A percentile compares a stretch with the other conserved stretches of the same genome.
These are phyloP conservation scores for Centruroides sculpturatus DNA, from an alignment of 1,140 invertebrate genomes.

Conservation along the genomic window DNA sequence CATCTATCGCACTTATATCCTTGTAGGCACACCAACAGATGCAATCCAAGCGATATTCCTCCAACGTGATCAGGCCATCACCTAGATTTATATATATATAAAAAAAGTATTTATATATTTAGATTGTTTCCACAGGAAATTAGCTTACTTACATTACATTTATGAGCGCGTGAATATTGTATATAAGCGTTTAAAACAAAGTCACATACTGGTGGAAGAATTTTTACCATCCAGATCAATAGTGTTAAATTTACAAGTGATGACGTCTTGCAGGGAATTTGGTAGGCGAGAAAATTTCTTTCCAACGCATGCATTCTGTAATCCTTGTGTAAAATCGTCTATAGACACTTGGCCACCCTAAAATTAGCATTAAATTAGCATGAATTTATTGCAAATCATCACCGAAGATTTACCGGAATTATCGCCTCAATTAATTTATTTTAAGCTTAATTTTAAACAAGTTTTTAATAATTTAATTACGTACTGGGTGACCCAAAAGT, in stretches of 20 bases:
- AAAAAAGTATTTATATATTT: too few species aligned
- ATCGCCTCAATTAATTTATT: too few species aligned
- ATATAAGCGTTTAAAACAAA: too few species aligned
- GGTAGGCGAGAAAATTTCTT: slow-evolving; percentile 62
- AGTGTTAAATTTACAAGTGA: slow-evolving; percentile 62
- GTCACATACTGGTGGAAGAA: too few species aligned
- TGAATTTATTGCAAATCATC: too few species aligned
- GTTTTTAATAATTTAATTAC: too few species aligned
- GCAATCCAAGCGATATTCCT: slow-evolving; percentile 68
- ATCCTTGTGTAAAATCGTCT: slow-evolving; percentile 64
- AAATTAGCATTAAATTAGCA: slow-evolving; percentile 19
- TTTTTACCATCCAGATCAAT: slow-evolving; percentile 52
- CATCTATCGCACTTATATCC: slow-evolving; percentile 53
- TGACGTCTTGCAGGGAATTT: slow-evolving; percentile 47
- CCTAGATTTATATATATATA: slow-evolving; percentile 23
- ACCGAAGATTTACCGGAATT: too few species aligned
- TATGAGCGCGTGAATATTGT: too few species aligned
- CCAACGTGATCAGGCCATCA: slow-evolving; percentile 56
- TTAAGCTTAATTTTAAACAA: too few species aligned
- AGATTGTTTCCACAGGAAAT: too few species aligned
- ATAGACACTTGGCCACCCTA: slow-evolving; percentile 63
- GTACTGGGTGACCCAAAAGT: too few species aligned
- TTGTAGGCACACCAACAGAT: slow-evolving; percentile 58
- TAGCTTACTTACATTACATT: too few species aligned
- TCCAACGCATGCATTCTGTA: slow-evolving; percentile 62